Evolutionary conservation across 2,888 invertebrate genomes (phyloP), one percentile per base, ranked within the genome.

Genomic region (Scaptomyza parva): DNA sequence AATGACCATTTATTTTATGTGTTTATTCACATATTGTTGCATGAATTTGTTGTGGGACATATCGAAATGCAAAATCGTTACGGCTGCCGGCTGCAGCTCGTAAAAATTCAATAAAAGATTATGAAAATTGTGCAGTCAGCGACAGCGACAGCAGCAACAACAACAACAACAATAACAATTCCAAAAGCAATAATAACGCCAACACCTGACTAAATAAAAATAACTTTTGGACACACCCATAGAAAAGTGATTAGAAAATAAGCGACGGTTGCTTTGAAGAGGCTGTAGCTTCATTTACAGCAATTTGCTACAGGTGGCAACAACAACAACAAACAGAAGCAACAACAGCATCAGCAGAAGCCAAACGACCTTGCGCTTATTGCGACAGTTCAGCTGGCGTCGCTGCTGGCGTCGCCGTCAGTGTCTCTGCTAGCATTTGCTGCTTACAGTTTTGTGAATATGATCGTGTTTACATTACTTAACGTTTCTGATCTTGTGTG

Each of bases 301-400:
- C 72, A 76, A 82, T 85, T 81, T 69, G 76, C 58, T 81, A 82
- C 82, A 82, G 88, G 82, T 79, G 78, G 73, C 71, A 30, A 41
- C 58, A 60, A 30, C 52, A 33, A 14, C 41, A 74, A 48, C 39
- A 47, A 33, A 35, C 35, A 35, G 35, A 3, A 35, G 14, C n/a
- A 35, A n/a, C 37, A 54, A 12, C 50, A 68, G 39, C 65, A 73
- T 26, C 70, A 70, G 39, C 55, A 61, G 20, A 47, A 63, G 40
- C 55, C 44, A 58, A 54, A 78, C 80, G 88, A 82, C 88, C 88
- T 88, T 88, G 88, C 86, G 89, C 84, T 76, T 81, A 86, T 78
- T 88, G 85, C 79, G 70, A 76, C 68, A 72, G 58, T 59, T 43
- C 52, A 44, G 65, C 40, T 43, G 12, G 41, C 61, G 43, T 37